Conservation (phyloP, 1,140 invertebrate species). For the Trichonephila inaurata region DNA sequence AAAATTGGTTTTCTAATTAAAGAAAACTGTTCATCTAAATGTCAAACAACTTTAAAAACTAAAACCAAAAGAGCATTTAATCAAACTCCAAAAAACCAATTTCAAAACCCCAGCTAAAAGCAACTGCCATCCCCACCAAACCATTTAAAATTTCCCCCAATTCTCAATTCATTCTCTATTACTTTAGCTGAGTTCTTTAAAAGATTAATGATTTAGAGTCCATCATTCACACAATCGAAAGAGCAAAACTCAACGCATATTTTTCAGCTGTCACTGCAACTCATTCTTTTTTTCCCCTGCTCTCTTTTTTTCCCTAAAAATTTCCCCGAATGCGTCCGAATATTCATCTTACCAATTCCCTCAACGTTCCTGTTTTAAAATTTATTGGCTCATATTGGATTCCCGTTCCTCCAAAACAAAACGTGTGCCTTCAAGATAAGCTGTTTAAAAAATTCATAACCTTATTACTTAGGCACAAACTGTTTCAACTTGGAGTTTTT, state of each 20-base stretch:
- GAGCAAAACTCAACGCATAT: background rate
- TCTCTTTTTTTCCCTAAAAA: background rate
- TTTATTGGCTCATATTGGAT: slow-evolving; percentile 37
- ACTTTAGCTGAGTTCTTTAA: background rate
- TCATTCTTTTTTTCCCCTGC: background rate
- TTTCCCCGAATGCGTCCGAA: background rate
- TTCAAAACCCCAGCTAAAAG: background rate
- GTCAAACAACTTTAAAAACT: background rate
- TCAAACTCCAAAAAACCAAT: background rate
- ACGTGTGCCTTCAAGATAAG: slow-evolving; percentile 21
- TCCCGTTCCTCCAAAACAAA: background rate
- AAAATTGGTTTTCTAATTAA: too few relatives aligned
- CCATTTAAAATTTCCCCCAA: background rate
- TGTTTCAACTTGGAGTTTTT: background rate
- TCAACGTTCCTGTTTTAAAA: background rate
- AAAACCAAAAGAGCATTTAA: background rate
- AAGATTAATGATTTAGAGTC: background rate
- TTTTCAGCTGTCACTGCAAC: background rate
- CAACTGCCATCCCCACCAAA: background rate
- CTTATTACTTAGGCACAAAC: slow-evolving; percentile 23
- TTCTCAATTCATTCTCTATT: background rate
- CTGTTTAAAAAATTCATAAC: slow-evolving; percentile 49
- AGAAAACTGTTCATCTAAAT: background rate
- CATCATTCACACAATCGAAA: background rate
- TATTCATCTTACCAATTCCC: background rate